These are phyloP conservation scores for Zonitis immaculata DNA, from an alignment of 2,888 invertebrate species.

Conservation along the genomic window DNA sequence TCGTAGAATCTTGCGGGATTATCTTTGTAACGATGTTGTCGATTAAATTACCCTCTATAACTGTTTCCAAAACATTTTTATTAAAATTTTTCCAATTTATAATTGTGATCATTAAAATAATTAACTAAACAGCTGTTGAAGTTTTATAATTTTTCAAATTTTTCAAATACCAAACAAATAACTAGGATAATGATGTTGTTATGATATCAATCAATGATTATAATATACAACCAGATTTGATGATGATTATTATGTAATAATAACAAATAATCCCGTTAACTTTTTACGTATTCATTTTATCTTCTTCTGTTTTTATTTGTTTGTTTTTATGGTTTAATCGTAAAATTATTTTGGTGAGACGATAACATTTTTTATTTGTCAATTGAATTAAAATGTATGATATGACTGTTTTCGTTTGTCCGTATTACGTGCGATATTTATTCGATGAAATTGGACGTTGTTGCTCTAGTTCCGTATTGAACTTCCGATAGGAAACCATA, in stretches of 20 bases:
- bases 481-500: background rate
- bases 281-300: constrained; percentile 30
- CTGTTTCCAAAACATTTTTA: too few relatives aligned
- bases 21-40: too few relatives aligned
- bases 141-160: background rate
- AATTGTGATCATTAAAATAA: constrained; percentile 10
- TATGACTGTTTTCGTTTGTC: too few relatives aligned
- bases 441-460: constrained; percentile 4
- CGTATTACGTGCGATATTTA: constrained; percentile 15
- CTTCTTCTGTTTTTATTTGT: background rate
- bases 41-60: too few relatives aligned
- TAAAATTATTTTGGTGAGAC: too few relatives aligned
- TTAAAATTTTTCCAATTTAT: too few relatives aligned
- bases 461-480: background rate
- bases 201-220: background rate
- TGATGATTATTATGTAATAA: background rate
- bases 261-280: constrained; percentile 21
- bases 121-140: constrained; percentile 7
- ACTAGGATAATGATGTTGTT: constrained; percentile 1
- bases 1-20: too few relatives aligned
- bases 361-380: too few relatives aligned
- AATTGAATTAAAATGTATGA: too few relatives aligned
- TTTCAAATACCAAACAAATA: constrained; percentile 6
- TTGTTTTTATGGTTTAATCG: constrained; percentile 18
- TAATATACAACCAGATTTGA: constrained; percentile 3